Evolutionary conservation across 2,113 vertebrate genomes (phyloP).

Genomic region (Oryzias celebensis): DNA sequence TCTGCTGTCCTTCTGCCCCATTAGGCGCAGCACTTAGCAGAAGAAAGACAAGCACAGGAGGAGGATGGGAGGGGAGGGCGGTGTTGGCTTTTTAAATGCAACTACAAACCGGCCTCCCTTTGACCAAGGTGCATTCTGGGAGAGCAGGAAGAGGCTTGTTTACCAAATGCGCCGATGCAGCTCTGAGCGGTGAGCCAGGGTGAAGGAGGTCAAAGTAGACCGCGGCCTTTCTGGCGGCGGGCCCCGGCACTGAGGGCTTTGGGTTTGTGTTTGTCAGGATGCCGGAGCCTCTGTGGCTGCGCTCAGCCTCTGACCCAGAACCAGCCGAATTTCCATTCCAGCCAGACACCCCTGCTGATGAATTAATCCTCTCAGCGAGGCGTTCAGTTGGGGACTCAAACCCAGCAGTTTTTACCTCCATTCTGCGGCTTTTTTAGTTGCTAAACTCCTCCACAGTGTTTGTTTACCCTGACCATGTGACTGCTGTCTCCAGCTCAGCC

Average conservation of each 20-base stretch:
- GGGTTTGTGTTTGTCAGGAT: constrained; percentile 25
- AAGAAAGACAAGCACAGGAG: constrained; percentile 53
- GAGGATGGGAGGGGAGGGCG: constrained; percentile 13
- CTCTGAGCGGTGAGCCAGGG: constrained; percentile 3
- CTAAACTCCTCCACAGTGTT: constrained; percentile 17
- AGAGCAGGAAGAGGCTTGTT: constrained; percentile 39
- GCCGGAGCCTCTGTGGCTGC: background rate
- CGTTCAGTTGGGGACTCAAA: no score
- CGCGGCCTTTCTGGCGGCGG: background rate
- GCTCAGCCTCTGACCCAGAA: constrained; percentile 17
- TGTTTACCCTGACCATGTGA: constrained; percentile 56
- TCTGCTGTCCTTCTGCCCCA: constrained; percentile 62
- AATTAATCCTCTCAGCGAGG: background rate
- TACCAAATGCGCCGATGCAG: constrained; percentile 18
- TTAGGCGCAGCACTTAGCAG: constrained; percentile 63
- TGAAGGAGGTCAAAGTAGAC: constrained; percentile 40
- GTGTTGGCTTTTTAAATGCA: constrained; percentile 29
- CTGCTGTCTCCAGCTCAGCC: constrained; percentile 50
- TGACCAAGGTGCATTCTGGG: constrained; percentile 49
- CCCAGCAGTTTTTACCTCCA: no score
- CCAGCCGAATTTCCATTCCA: constrained; percentile 12
- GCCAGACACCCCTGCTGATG: constrained; percentile 17
- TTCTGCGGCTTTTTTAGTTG: no score
- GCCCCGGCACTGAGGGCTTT: background rate
- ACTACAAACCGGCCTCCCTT: constrained; percentile 25